Base-by-base conservation (phyloP, 2,113 vertebrate genomes). In the Odocoileus virginianus region DNA sequence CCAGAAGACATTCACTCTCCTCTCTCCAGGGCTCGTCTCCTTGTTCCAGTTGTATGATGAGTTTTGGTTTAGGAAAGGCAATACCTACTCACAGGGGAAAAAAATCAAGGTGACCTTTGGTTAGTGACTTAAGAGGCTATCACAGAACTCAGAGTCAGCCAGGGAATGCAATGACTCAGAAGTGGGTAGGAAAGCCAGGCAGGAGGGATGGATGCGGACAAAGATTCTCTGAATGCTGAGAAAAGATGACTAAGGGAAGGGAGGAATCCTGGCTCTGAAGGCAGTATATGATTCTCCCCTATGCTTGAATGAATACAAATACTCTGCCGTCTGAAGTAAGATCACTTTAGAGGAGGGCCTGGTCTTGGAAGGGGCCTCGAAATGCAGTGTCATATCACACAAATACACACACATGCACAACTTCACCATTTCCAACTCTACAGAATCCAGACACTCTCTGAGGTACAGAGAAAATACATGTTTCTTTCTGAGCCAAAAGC, bases 21-120 rank as follows among this genome's bases (percentile, higher is more conserved):
- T 81, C 93, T 89, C 71, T 74, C 86, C 95, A 95, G 47, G 93
- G 86, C 10, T 81, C 86, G 0, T 96, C 89, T 14, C 86, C 90
- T 96, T 93, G 86, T 71, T 97, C 97, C 95, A 96, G 90, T 10
- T 96, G 95, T 86, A 28, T 45, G 45, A 97, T 93, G 81, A 93
- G 95, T 47, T 58, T 82, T 23, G 95, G 95, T 76, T 96, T 96
- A 54, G 86, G 82, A 90, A 93, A 87, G 88, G 76, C 60, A 87
- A 93, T 86, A 57, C 97, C 95, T 97, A 88, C 36, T 87, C 89
- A 93, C 61, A 82, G 54, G 50, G 23, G 23, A 89, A 87, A 92
- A 86, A 93, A 95, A 93, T 2, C 52, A 74, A 87, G 74, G 25
- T 21, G 57, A 92, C 17, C 64, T 58, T 50, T 17, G 43, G 81